Percentiles rank a stretch among this genome's conserved stretches.
phyloP scores from a whole-genome alignment of 1,140 invertebrate species.

The Macrobrachium rosenbergii region DNA sequence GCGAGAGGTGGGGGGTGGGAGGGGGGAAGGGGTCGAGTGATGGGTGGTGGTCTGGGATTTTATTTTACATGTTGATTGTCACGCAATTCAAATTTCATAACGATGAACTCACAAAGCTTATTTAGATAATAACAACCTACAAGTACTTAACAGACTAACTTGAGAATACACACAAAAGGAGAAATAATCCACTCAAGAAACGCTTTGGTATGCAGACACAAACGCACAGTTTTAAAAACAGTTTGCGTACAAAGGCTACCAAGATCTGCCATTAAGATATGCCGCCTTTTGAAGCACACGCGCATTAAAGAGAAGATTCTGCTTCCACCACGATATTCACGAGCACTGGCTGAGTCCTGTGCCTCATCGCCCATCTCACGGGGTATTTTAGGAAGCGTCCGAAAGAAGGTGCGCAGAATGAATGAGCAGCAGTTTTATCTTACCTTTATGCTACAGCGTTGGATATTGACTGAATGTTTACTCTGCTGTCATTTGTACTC shows the following conservation, averaged over 20 bases:
- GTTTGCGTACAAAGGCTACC: too few species aligned
- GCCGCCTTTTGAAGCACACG: not conserved
- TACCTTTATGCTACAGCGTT: too few species aligned
- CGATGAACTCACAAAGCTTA: conserved; percentile 47
- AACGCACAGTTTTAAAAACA: too few species aligned
- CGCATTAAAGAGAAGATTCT: not conserved
- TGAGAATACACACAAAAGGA: not conserved
- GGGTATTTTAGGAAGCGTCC: too few species aligned
- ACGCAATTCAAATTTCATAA: conserved; percentile 56
- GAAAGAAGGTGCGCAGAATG: too few species aligned
- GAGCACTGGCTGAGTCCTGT: too few species aligned
- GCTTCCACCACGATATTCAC: too few species aligned
- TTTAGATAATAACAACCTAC: conserved; percentile 18
- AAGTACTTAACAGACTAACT: not conserved
- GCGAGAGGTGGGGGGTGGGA: not conserved
- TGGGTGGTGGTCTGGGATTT: not conserved
- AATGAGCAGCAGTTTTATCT: too few species aligned
- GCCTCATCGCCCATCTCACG: too few species aligned
- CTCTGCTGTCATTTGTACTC: too few species aligned
- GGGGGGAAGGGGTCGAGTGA: not conserved
- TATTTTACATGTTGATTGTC: conserved; percentile 56
- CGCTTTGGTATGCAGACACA: too few species aligned
- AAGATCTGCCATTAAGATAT: not conserved
- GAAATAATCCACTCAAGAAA: not conserved
- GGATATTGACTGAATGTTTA: too few species aligned